Evolutionary conservation across 2,888 invertebrate species (phyloP).

Genomic region (Pristionchus maxplancki): DNA sequence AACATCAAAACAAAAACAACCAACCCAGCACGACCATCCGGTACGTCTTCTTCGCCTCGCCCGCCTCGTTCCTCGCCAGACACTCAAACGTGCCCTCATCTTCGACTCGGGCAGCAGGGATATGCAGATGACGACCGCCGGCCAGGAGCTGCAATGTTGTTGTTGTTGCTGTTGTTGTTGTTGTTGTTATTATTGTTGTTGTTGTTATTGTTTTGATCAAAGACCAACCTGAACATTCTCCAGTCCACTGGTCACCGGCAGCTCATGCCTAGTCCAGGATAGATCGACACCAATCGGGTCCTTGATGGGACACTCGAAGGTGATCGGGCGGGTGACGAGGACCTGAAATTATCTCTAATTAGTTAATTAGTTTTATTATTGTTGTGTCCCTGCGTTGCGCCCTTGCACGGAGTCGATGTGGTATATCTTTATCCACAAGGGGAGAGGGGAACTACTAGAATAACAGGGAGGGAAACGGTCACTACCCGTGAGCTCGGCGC

Average conservation of each 20-base stretch:
- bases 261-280: conserved; percentile 65
- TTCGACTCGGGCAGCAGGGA: conserved; percentile 81
- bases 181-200: no score
- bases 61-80: conserved; percentile 81
- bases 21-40: conserved; percentile 79
- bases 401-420: no score
- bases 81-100: conserved; percentile 83
- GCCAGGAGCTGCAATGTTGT: conserved; percentile 58
- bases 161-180: no score
- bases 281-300: conserved; percentile 69
- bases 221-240: conserved; percentile 61
- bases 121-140: conserved; percentile 72
- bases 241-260: conserved; percentile 60
- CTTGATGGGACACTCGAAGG: conserved; percentile 77
- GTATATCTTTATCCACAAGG: no score
- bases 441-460: no score
- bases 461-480: no score
- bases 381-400: no score
- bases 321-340: conserved; percentile 73
- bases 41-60: conserved; percentile 75
- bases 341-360: conserved; percentile 60
- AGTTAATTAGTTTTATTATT: no score
- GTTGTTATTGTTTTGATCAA: no score
- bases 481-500: no score
- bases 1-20: no score